Percentiles rank a stretch among this genome's conserved stretches.
Conservation (phyloP, 1,140 invertebrate genomes). For the Panagrolaimus sp. region DNA sequence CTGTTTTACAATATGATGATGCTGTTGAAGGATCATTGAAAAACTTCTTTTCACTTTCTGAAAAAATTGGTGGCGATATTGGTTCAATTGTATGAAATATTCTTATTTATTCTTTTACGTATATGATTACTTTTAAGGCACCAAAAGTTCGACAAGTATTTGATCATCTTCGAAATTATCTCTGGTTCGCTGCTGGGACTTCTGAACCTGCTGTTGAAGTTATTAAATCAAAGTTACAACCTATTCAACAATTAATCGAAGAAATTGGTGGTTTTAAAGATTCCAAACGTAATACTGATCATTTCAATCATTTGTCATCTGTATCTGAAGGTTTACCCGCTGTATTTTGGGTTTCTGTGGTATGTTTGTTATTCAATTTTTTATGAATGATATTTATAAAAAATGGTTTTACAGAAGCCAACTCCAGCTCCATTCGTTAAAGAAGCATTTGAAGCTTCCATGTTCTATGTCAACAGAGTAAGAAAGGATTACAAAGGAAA, state of each 20-base stretch:
- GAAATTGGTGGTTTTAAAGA: conserved; percentile 66
- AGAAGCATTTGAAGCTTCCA: conserved; percentile 94
- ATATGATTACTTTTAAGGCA: conserved; percentile 62
- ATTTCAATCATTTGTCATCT: conserved; percentile 90
- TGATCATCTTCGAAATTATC: conserved; percentile 66
- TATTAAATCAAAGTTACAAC: conserved; percentile 66
- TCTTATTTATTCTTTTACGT: conserved; percentile 16
- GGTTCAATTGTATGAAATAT: conserved; percentile 67
- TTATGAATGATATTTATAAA: conserved; percentile 19
- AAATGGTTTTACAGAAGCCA: conserved; percentile 64
- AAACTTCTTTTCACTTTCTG: conserved; percentile 71
- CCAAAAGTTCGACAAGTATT: conserved; percentile 76
- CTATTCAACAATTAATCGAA: conserved; percentile 65
- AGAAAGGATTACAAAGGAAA: conserved; percentile 89
- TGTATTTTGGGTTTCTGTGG: conserved; percentile 85
- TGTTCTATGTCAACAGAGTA: conserved; percentile 94
- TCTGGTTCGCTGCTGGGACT: conserved; percentile 51
- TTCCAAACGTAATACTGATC: conserved; percentile 75
- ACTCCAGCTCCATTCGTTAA: conserved; percentile 85
- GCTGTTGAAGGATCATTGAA: conserved; percentile 72
- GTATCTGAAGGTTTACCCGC: conserved; percentile 91
- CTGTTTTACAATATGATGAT: conserved; percentile 66
- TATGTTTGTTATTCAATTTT: conserved; percentile 60
- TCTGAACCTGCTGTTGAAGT: conserved; percentile 48
- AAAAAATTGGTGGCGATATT: conserved; percentile 84